Conservation (phyloP, 2,113 vertebrate genomes). For the Deroptyus accipitrinus region DNA sequence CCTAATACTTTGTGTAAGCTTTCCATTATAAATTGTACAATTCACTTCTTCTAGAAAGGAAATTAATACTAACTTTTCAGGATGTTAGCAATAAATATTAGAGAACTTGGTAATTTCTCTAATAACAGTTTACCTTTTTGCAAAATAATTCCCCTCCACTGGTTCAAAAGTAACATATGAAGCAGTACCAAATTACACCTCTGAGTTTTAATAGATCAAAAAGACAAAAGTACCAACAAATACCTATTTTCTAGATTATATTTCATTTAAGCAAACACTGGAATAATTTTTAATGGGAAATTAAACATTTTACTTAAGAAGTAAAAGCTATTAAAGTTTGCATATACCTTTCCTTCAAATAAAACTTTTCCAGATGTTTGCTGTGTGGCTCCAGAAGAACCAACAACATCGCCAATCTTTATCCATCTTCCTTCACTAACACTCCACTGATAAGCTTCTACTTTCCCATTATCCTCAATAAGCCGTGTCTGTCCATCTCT, state of each 20-base stretch:
- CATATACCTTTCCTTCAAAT: constrained; percentile 95
- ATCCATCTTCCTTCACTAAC: constrained; percentile 85
- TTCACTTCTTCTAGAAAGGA: not conserved
- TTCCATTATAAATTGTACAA: not conserved
- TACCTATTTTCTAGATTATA: not conserved
- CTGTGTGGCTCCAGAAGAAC: constrained; percentile 88
- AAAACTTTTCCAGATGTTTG: constrained; percentile 90
- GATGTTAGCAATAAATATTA: not conserved
- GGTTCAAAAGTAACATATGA: not conserved
- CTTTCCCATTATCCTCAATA: constrained; percentile 77
- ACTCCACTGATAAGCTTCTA: constrained; percentile 86
- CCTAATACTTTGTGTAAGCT: not conserved
- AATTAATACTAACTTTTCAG: not conserved
- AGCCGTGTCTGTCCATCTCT: constrained; percentile 85
- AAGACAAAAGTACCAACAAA: not conserved
- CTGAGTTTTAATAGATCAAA: not conserved
- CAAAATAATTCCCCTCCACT: not conserved
- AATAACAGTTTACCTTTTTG: not conserved
- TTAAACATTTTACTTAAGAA: not conserved
- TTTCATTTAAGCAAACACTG: not conserved
- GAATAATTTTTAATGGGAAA: not conserved
- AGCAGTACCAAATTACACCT: not conserved
- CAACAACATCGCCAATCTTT: constrained; percentile 98
- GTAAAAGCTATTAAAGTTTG: not conserved
- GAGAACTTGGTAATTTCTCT: not conserved